phyloP scores from a whole-genome alignment of 2,113 vertebrate genomes.

The Plectropomus leopardus region DNA sequence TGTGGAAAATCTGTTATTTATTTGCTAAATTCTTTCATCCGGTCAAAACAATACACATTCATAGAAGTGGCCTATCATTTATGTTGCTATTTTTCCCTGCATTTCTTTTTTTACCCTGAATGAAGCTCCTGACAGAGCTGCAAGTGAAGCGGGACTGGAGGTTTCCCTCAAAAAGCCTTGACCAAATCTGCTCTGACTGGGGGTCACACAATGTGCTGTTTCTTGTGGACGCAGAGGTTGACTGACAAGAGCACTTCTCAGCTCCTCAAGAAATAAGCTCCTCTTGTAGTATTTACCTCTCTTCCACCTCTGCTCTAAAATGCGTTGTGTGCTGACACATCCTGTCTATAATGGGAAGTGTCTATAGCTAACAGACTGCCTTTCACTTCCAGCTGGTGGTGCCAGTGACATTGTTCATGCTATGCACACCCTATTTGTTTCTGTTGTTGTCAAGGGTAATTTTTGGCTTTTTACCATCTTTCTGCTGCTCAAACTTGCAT shows the following conservation, averaged over 20 bases:
- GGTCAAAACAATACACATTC: neutral
- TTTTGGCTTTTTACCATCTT: slow-evolving; percentile 36
- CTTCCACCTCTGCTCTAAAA: slow-evolving; percentile 44
- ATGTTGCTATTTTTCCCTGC: neutral
- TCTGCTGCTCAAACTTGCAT: slow-evolving; percentile 37
- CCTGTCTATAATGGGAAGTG: slow-evolving; percentile 47
- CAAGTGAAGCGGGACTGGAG: neutral
- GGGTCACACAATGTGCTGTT: slow-evolving; percentile 15
- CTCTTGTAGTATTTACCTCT: slow-evolving; percentile 50
- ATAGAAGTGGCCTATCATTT: neutral
- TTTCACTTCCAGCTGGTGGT: slow-evolving; percentile 33
- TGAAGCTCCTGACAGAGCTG: neutral
- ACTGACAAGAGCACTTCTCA: slow-evolving; percentile 52
- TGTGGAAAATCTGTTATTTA: neutral
- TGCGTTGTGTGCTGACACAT: slow-evolving; percentile 44
- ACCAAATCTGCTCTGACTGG: slow-evolving; percentile 29
- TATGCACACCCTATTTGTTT: slow-evolving; percentile 49
- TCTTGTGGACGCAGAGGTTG: slow-evolving; percentile 21
- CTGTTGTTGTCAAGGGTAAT: slow-evolving; percentile 33
- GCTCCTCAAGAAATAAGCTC: slow-evolving; percentile 46
- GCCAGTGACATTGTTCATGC: slow-evolving; percentile 37
- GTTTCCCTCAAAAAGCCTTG: neutral
- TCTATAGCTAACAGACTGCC: slow-evolving; percentile 27
- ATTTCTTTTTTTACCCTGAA: neutral
- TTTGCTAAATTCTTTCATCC: neutral